Evolutionary conservation across 2,888 invertebrate genomes (phyloP), one percentile per base, ranked within the genome.

Genomic region (Drosophila austrosaltans): DNA sequence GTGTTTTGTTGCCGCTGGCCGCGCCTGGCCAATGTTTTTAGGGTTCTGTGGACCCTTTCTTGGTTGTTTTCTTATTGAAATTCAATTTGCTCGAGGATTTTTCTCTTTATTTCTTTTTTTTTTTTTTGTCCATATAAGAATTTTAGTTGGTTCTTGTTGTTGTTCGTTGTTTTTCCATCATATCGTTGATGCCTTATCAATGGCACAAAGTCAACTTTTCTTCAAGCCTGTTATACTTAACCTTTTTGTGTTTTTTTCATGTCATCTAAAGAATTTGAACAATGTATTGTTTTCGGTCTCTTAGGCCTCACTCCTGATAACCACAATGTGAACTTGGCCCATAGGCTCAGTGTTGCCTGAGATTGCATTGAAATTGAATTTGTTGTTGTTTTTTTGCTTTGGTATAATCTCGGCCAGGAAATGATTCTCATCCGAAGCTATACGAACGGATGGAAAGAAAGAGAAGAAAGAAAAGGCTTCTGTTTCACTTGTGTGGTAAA

Each of bases 351-450:
- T 56, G 40, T 67, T 59, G 53, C 59, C 53, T 66, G 69, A 78
- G 83, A 88, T 83, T 83, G 83, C 78, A 80, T 82, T 78, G 78
- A 72, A 83, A 83, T 83, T 82, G 76, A 88, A 86, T 83, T 83
- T 88, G 63, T 62, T 64, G 36, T 60, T 25, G 22, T 44, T 30
- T 3, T 30, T 3, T 5, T 30, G 63, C 28, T 53, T 62, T 36
- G 54, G 69, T 66, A 71, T 82, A 82, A 82, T 87, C 86, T 85
- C 59, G 71, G 60, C 75, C 75, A 75, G 79, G 72, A 85, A 87
- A 82, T 82, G 75, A 85, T 85, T 79, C 72, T 64, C 64, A 40
- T 58, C 39, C 69, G 42, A 36, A 61, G 69, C 40, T 75, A 65
- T 65, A 22, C 36, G 66, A 54, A 2, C 30, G 36, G 16, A 44